These are phyloP conservation scores for Cyclura pinguis DNA, from an alignment of 2,797 vertebrate species.

Conservation along the genomic window DNA sequence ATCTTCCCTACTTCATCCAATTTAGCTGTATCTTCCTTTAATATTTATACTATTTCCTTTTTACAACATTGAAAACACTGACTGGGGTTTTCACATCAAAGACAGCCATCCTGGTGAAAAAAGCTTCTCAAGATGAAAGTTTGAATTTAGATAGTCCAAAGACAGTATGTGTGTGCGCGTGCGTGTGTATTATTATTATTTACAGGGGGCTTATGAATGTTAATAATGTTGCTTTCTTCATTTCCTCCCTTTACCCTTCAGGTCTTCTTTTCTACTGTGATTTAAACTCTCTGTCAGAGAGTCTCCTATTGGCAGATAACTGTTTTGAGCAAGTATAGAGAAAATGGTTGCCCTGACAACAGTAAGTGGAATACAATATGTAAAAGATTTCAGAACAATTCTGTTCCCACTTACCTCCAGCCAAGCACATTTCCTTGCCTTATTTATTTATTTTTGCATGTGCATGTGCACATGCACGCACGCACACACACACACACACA, in stretches of 20 bases:
- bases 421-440: slow-evolving; percentile 22
- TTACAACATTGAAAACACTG: neutral
- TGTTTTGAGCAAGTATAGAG: slow-evolving; percentile 41
- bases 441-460: neutral
- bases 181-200: slow-evolving; percentile 18
- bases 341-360: slow-evolving; percentile 52
- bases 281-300: neutral
- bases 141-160: slow-evolving; percentile 17
- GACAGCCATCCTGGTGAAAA: slow-evolving; percentile 5
- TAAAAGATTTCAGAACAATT: slow-evolving; percentile 54
- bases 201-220: slow-evolving; percentile 31
- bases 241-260: neutral
- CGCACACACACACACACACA: no score
- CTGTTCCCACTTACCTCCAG: slow-evolving; percentile 29
- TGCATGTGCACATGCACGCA: no score
- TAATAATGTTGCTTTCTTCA: slow-evolving; percentile 26
- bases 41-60: slow-evolving; percentile 54
- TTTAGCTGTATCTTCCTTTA: slow-evolving; percentile 50
- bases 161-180: no score
- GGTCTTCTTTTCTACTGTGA: neutral
- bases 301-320: slow-evolving; percentile 27
- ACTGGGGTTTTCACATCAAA: slow-evolving; percentile 49
- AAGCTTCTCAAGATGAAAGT: slow-evolving; percentile 44
- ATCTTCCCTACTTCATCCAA: slow-evolving; percentile 38
- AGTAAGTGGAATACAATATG: slow-evolving; percentile 20